A percentile compares a stretch with the other conserved stretches of the same genome.
Evolutionary conservation across 2,113 vertebrate species (phyloP).

Genomic region (Forbesichthys agassizii): DNA sequence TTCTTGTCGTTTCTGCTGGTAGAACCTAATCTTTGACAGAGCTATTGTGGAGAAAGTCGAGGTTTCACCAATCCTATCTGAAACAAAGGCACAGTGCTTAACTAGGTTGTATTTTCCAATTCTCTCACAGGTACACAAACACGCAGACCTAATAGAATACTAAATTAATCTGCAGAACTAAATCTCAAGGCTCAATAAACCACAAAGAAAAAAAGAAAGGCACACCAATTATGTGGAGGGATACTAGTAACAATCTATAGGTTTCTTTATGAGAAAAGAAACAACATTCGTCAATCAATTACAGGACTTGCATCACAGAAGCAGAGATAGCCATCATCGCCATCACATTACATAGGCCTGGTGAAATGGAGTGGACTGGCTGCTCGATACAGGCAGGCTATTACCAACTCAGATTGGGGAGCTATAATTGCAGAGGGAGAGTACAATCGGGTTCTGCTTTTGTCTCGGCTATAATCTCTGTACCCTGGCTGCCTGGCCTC

Average conservation of each 20-base stretch:
- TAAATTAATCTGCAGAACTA: constrained; percentile 60
- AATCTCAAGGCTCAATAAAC: constrained; percentile 64
- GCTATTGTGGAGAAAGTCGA: constrained; percentile 59
- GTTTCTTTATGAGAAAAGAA: constrained; percentile 44
- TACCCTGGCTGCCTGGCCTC: constrained; percentile 15
- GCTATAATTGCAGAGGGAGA: constrained; percentile 54
- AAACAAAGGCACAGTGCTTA: constrained; percentile 60
- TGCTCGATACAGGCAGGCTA: constrained; percentile 42
- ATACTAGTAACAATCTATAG: constrained; percentile 44
- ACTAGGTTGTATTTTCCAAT: constrained; percentile 71
- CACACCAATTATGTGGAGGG: constrained; percentile 42
- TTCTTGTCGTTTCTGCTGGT: constrained; percentile 20
- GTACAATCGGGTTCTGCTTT: constrained; percentile 51
- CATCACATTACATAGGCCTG: constrained; percentile 39
- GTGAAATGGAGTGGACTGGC: constrained; percentile 43
- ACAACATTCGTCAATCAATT: constrained; percentile 39
- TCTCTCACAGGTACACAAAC: constrained; percentile 39
- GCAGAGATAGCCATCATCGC: constrained; percentile 38
- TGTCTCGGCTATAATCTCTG: constrained; percentile 54
- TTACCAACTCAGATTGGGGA: constrained; percentile 36
- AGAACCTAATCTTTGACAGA: constrained; percentile 64
- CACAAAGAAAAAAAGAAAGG: constrained; percentile 38
- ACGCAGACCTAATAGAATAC: constrained; percentile 48
- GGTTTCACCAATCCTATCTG: constrained; percentile 65
- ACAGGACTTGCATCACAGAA: constrained; percentile 8